Base-by-base conservation (phyloP, 2,113 vertebrate genomes). In the Erinaceus europaeus region DNA sequence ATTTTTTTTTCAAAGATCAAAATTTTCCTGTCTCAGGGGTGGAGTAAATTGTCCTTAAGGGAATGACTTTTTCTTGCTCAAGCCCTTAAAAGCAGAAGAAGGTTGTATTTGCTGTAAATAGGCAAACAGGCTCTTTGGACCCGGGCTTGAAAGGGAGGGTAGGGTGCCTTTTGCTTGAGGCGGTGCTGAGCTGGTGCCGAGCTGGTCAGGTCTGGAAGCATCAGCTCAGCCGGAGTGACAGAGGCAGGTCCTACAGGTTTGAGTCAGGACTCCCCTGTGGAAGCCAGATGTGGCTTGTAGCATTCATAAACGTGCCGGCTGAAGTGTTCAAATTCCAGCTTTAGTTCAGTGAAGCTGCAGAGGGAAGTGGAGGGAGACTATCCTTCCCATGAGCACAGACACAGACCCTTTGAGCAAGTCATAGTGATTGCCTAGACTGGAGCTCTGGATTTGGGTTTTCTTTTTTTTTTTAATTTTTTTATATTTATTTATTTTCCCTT, bases 91-190 rank as follows among this genome's bases (percentile, higher is more conserved):
- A 76, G 64, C 77, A 55, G 80, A 62, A 21, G 76, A 1, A 93
- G 93, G 86, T 81, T 86, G 62, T 96, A 81, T 96, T 97, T 96
- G 95, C 95, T 73, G 88, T 97, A 96, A 97, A 95, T 69, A 61
- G 87, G 4, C 94, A 96, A 97, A 95, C 72, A 61, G 87, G 4
- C 94, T 88, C 90, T 90, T 92, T 44, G 83, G 83, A 86, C 46
- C 53, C 42, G 38, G 2, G 76, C n/a, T 84, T 91, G 40, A 61
- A 85, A 68, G n/a, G n/a, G n/a, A n/a, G n/a, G n/a, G n/a, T n/a
- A n/a, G 14, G 57, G 34, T 46, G 64, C 29, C 7, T 84, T 73
- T 71, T 87, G 82, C 74, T 89, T 2, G 64, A 21, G 92, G n/a
- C 78, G 77, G 72, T 81, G 32, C 0, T 0, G n/a, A n/a, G n/a